Base-by-base conservation (phyloP, 2,113 vertebrate species). In the Phalacrocorax brasilianus region DNA sequence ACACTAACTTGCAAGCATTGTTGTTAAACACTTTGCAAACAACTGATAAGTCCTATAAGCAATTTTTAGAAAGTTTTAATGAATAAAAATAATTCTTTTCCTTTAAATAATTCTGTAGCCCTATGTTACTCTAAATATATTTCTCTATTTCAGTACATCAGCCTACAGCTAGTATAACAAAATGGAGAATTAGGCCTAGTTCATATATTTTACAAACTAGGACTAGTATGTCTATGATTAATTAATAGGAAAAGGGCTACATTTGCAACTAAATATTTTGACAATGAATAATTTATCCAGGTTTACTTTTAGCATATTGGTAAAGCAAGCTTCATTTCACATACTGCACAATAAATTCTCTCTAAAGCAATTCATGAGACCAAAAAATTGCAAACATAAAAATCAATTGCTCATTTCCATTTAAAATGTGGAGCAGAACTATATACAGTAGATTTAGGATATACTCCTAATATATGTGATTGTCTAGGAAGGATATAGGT, bases 221-320 rank as follows among this genome's bases (percentile, higher is more conserved):
- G 33, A 78, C 44, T 78, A 67, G 7, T 28, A 6, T 78, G 47
- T 86, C 78, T 92, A 91, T 89, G 61, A 96, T 93, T 96, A 95
- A 95, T 96, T 90, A 93, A 93, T 89, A 92, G n/a, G 62, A 75
- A 92, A 95, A 91, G 19, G 20, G 50, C 35, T 91, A 93, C 49
- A 89, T 84, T 92, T 95, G 40, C 85, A 81, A 68, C 65, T 55
- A 95, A 88, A 84, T 88, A 86, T 87, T 95, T 96, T 89, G 90
- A 68, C 68, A 92, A 91, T 92, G 16, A 96, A 97, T 94, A 94
- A 97, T 95, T 96, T 92, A 92, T 81, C 33, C 49, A 85, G 35
- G 79, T 92, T 96, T 93, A 75, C 62, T 93, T 96, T 89, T 92
- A 89, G 56, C 40, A 58, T 92, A 81, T 67, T 89, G 62, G 76